Evolutionary conservation across 2,888 invertebrate genomes (phyloP).

Genomic region (Urechis unicinctus): DNA sequence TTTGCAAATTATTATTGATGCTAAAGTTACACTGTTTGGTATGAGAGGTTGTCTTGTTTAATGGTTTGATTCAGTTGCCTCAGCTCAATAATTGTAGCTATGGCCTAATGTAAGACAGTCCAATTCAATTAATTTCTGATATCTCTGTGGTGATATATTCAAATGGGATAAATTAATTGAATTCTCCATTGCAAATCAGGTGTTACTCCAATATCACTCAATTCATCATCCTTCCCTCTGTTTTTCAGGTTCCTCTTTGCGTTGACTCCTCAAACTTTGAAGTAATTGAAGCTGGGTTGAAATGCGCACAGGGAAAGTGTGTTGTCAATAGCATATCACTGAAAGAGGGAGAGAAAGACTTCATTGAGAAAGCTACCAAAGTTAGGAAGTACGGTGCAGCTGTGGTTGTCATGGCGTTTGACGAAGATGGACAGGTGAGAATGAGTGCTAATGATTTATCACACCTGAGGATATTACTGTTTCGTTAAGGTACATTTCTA

Average conservation of each 20-base stretch:
- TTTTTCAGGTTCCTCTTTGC: conserved; percentile 55
- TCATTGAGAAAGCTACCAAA: conserved; percentile 54
- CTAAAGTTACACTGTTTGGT: too few species aligned
- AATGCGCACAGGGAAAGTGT: conserved; percentile 57
- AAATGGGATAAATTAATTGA: too few species aligned
- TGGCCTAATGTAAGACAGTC: too few species aligned
- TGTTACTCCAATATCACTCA: not conserved
- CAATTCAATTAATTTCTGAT: too few species aligned
- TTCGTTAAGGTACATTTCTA: too few species aligned
- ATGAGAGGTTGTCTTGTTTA: too few species aligned
- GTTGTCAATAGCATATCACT: conserved; percentile 59
- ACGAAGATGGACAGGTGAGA: conserved; percentile 57
- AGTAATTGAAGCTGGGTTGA: conserved; percentile 57
- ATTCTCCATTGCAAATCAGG: not conserved
- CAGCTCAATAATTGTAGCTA: too few species aligned
- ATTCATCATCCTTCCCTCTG: not conserved
- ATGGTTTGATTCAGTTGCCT: too few species aligned
- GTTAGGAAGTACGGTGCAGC: conserved; percentile 56
- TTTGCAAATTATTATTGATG: too few species aligned
- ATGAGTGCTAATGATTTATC: not conserved
- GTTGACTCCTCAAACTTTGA: conserved; percentile 59
- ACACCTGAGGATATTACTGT: not conserved
- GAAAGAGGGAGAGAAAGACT: conserved; percentile 58
- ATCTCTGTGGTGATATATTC: too few species aligned
- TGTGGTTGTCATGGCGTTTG: conserved; percentile 60